Conservation (phyloP, 2,797 vertebrate genomes). For the Spinus pinus region DNA sequence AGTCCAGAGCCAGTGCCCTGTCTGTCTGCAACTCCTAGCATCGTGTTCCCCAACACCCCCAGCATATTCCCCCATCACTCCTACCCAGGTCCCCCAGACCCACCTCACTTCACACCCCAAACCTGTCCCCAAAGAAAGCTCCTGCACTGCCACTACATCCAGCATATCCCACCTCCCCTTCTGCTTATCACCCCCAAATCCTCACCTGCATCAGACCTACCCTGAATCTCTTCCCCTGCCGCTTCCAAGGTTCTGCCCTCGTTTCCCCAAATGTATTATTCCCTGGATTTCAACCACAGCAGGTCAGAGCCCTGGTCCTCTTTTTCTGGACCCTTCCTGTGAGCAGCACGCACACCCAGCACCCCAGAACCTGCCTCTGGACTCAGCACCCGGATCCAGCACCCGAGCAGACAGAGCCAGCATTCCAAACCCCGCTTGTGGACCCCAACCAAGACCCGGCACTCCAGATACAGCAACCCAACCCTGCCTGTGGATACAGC, state of each 20-base stretch:
- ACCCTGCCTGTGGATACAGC: neutral
- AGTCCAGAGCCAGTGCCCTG: neutral
- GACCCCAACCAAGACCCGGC: neutral
- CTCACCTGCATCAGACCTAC: neutral
- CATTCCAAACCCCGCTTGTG: neutral
- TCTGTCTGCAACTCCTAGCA: neutral
- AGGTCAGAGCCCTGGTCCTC: neutral
- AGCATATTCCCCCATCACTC: rapidly evolving
- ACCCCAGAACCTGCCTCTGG: neutral
- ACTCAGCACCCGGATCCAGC: neutral
- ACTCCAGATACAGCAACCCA: neutral
- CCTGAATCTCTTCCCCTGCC: neutral
- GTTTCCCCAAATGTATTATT: neutral
- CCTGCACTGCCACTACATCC: neutral
- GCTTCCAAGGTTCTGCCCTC: neutral
- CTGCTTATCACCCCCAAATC: neutral
- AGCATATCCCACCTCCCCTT: neutral
- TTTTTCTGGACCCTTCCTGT: neutral
- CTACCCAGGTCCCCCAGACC: neutral
- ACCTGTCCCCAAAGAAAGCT: neutral
- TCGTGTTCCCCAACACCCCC: neutral
- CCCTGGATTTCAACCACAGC: neutral
- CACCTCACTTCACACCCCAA: neutral
- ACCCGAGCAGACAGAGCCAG: neutral
- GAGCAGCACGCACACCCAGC: neutral